Evolutionary conservation across 2,113 vertebrate genomes (phyloP).

Genomic region (Tamias sibiricus): DNA sequence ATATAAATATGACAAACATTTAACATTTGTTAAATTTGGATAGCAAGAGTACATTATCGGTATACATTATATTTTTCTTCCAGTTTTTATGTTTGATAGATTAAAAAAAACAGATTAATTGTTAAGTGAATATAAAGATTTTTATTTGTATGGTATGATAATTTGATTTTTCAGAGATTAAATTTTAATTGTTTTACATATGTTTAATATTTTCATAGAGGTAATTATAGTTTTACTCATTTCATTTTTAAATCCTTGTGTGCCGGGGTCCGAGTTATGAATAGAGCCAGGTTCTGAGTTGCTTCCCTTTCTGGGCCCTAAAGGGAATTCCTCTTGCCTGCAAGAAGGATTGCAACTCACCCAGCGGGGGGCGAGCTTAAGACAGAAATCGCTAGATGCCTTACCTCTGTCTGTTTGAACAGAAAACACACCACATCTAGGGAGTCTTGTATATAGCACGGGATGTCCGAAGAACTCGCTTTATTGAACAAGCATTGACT

Average conservation of each 20-base stretch:
- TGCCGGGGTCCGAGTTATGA: no score
- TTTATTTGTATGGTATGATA: neutral
- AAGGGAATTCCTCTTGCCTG: no score
- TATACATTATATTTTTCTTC: neutral
- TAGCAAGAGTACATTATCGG: neutral
- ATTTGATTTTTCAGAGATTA: neutral
- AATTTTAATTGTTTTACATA: neutral
- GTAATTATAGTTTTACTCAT: neutral
- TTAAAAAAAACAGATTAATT: neutral
- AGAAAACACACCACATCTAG: no score
- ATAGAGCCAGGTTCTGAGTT: no score
- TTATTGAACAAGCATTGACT: no score
- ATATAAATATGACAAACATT: neutral
- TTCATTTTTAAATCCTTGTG: constrained; percentile 16
- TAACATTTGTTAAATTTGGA: neutral
- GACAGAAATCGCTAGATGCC: no score
- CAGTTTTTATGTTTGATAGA: neutral
- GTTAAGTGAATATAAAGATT: neutral
- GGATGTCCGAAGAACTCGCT: no score
- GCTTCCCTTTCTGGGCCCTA: no score
- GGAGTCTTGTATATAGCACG: no score
- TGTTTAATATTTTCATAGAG: neutral
- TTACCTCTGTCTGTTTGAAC: no score
- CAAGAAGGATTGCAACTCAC: no score
- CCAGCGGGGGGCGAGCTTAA: no score